Evolutionary conservation across 53 echinoderm and acorn worm genomes (phyloP), one percentile per base, ranked within the genome.

Genomic region (Luidia sarsii): DNA sequence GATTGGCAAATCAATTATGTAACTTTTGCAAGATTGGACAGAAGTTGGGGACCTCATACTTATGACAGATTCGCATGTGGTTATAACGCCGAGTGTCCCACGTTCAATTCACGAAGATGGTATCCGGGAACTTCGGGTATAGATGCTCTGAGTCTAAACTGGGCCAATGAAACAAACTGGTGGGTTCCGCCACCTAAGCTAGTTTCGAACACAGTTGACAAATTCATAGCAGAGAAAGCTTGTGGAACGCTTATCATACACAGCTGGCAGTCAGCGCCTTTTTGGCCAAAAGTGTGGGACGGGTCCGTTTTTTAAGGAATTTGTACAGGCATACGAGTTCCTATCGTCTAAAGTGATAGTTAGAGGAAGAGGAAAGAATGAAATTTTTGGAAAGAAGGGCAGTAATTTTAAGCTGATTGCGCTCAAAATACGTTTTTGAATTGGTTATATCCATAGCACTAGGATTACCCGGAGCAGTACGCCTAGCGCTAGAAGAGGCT

Each of bases 151-250:
- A 27, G 33, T 3, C 68, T 55, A 23, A 10, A 18, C 2, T 50
- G 82, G 81, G 50, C 9, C n/a, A 61, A 10, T 6, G 14, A 67
- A 16, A 36, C 39, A 20, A 68, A 68, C 28, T 82, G 82, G 82
- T 68, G 46, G 69, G 82, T 82, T n/a, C 82, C 69, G 3, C 82
- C 69, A 36, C 82, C 69, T 4, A 51, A 57, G 50, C 45, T 67
- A 7, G 27, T 53, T 2, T 66, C 23, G 4, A 82, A 68, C 27
- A 56, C 43, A 13, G 39, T 82, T 20, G 82, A 68, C 16, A 82
- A 82, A 64, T 9, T 69, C 1, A 36, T 52, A n/a, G 2, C 15
- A 10, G 82, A 81, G 23, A 43, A 31, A 20, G 82, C 68, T n/a
- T 50, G 24, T 7, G 68, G 68, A 4, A 81, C 68, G 15, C 37